Conservation (phyloP, 2,113 vertebrate genomes). For the Tragelaphus imberbis region DNA sequence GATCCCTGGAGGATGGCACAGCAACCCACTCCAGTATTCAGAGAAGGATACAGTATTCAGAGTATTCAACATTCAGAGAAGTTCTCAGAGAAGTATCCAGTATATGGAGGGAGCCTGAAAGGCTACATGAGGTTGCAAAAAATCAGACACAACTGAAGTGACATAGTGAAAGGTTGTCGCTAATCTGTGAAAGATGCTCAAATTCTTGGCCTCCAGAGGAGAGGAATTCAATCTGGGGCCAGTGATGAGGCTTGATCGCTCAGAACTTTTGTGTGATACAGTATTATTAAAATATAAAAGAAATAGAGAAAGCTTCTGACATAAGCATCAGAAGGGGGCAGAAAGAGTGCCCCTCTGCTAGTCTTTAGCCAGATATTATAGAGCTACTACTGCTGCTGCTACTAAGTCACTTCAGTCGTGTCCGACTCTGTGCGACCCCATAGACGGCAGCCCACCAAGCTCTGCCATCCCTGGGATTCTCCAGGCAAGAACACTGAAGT, state of each 20-base stretch:
- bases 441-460: too few relatives aligned
- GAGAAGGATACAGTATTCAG: background rate
- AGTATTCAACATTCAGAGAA: background rate
- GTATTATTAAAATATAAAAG: background rate
- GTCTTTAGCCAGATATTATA: background rate
- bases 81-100: background rate
- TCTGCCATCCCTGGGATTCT: too few relatives aligned
- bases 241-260: accelerated
- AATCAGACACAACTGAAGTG: background rate
- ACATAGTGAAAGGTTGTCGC: background rate
- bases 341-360: background rate
- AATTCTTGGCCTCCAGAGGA: background rate
- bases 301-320: background rate
- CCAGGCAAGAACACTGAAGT: too few relatives aligned
- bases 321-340: background rate
- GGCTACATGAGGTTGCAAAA: background rate
- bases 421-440: too few relatives aligned
- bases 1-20: background rate
- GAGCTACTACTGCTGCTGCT: background rate
- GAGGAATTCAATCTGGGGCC: background rate
- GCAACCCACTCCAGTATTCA: background rate
- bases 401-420: too few relatives aligned
- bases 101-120: background rate
- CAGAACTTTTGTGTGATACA: background rate
- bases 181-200: background rate